Evolutionary conservation across 2,113 vertebrate species (phyloP).

Genomic region (Synodontis membranacea): DNA sequence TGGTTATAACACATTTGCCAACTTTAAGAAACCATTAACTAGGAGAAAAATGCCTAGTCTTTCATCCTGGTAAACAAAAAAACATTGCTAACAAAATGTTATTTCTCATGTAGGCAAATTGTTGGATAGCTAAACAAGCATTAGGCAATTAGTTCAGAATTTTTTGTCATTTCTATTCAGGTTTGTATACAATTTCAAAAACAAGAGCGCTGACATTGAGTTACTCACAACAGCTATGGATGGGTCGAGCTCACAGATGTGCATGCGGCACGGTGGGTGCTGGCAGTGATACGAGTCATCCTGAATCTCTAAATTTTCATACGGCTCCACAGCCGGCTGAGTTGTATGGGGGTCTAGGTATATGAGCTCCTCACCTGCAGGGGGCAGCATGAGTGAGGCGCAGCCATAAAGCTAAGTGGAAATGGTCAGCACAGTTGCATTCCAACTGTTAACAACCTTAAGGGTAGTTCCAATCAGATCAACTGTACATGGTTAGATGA

Average conservation of each 20-base stretch:
- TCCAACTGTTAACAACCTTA: not conserved
- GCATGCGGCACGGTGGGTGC: conserved; percentile 95
- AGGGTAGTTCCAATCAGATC: not conserved
- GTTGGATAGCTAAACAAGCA: not conserved
- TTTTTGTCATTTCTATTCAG: not conserved
- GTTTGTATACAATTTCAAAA: not conserved
- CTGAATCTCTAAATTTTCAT: conserved; percentile 71
- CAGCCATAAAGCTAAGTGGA: not conserved
- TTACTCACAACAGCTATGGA: conserved; percentile 90
- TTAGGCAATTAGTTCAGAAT: not conserved
- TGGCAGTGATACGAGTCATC: conserved; percentile 96
- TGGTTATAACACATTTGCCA: too few species aligned
- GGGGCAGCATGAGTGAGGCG: not conserved
- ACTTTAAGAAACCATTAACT: not conserved
- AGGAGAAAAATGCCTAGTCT: not conserved
- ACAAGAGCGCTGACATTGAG: not conserved
- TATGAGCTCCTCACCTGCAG: conserved; percentile 89
- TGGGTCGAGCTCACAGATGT: conserved; percentile 92
- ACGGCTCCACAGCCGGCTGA: conserved; percentile 84
- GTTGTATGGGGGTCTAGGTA: conserved; percentile 97
- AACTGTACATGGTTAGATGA: not conserved
- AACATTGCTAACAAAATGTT: not conserved
- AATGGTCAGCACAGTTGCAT: not conserved
- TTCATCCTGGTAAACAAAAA: not conserved
- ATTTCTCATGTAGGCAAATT: not conserved